Percentiles rank a stretch among this genome's conserved stretches.
Evolutionary conservation across 2,113 vertebrate species (phyloP).

Genomic region (Cardinalis cardinalis): DNA sequence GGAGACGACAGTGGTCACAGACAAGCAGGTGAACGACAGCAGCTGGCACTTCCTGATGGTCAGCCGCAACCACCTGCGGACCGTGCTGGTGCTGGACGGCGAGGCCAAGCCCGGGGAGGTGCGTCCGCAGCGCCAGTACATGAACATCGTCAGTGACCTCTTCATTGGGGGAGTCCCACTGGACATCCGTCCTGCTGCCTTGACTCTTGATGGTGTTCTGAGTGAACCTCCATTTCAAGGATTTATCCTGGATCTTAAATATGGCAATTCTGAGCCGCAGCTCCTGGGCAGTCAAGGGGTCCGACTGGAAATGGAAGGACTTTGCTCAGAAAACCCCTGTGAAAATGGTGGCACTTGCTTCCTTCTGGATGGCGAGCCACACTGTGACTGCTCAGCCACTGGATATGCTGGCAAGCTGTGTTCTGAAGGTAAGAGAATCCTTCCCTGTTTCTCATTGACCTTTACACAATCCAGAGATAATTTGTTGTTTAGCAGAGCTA

Average conservation of each 20-base stretch:
- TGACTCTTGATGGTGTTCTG: conserved; percentile 86
- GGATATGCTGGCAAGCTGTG: conserved; percentile 91
- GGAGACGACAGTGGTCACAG: conserved; percentile 81
- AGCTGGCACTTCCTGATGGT: conserved; percentile 91
- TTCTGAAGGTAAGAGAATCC: conserved; percentile 88
- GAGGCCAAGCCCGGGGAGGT: conserved; percentile 84
- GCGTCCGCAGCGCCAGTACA: conserved; percentile 85
- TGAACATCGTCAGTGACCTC: conserved; percentile 95
- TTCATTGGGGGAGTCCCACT: conserved; percentile 90
- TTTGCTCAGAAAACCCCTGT: conserved; percentile 90
- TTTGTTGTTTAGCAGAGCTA: neutral
- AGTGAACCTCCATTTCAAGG: conserved; percentile 85
- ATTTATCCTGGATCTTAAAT: conserved; percentile 91
- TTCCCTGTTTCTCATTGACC: neutral
- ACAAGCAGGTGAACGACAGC: conserved; percentile 87
- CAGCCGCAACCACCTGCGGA: conserved; percentile 85
- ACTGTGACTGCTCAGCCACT: conserved; percentile 94
- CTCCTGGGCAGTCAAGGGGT: conserved; percentile 88
- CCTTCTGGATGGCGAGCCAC: conserved; percentile 85
- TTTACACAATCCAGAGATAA: neutral
- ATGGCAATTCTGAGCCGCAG: conserved; percentile 85
- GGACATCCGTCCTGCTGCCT: conserved; percentile 85
- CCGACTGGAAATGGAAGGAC: conserved; percentile 86
- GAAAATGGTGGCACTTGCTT: conserved; percentile 94
- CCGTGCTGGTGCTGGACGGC: conserved; percentile 84